A percentile compares a stretch with the other conserved stretches of the same genome.
These are phyloP conservation scores for Cheumatopsyche charites DNA, from an alignment of 1,140 invertebrate genomes.

Conservation along the genomic window DNA sequence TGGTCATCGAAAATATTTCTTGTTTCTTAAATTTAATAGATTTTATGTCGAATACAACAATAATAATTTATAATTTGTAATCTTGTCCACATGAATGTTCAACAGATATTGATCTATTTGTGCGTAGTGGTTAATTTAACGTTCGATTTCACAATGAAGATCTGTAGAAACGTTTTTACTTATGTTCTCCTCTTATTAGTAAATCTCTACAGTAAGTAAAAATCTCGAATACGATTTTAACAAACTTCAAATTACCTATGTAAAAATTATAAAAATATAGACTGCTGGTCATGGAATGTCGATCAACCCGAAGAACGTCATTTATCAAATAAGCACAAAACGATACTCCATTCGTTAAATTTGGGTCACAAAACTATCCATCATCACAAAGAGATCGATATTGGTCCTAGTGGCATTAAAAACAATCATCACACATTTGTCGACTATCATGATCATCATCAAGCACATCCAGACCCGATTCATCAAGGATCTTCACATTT, in stretches of 20 bases:
- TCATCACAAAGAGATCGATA: slow-evolving; percentile 12
- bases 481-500: neutral
- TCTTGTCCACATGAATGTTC: neutral
- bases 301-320: slow-evolving; percentile 23
- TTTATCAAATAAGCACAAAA: slow-evolving; percentile 26
- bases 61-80: no score
- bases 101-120: neutral
- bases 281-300: neutral
- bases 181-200: neutral
- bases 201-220: neutral
- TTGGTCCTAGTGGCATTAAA: slow-evolving; percentile 31
- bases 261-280: no score
- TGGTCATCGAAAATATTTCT: no score
- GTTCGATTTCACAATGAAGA: neutral
- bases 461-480: neutral
- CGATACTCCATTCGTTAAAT: slow-evolving; percentile 29
- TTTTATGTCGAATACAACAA: no score
- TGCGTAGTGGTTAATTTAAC: neutral
- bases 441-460: slow-evolving; percentile 21
- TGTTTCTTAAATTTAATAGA: no score
- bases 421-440: slow-evolving; percentile 27
- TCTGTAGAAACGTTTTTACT: neutral
- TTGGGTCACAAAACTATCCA: slow-evolving; percentile 36
- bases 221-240: no score
- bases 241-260: no score